These are phyloP conservation scores for Oxyscelio sp. DNA, from an alignment of 2,888 invertebrate genomes.

Conservation along the genomic window DNA sequence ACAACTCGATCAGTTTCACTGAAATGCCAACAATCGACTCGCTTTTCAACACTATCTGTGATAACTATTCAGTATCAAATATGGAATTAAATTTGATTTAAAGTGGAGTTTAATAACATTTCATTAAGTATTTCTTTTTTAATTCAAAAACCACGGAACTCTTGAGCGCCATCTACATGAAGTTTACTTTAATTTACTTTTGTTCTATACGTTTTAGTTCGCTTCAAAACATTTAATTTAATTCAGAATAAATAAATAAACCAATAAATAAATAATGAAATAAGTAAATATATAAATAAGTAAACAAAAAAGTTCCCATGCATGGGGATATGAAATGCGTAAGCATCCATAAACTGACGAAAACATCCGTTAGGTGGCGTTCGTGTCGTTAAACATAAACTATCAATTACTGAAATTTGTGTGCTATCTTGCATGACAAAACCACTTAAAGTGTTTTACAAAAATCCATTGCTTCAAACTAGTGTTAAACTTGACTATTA, in stretches of 20 bases:
- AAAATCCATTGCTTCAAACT: neutral
- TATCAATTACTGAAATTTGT: slow-evolving; percentile 3
- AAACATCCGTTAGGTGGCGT: too few species aligned
- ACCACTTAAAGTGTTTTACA: neutral
- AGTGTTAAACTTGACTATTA: neutral
- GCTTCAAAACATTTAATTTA: too few species aligned
- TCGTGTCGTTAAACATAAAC: too few species aligned
- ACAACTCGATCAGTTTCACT: slow-evolving; percentile 3
- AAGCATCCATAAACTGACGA: too few species aligned
- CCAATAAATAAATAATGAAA: too few species aligned
- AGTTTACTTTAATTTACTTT: neutral
- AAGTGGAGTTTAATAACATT: neutral
- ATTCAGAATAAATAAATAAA: too few species aligned
- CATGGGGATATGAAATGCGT: too few species aligned
- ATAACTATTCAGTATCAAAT: neutral
- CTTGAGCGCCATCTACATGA: slow-evolving; percentile 27
- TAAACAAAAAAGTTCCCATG: too few species aligned
- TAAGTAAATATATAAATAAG: too few species aligned
- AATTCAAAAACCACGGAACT: neutral
- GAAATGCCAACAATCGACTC: slow-evolving; percentile 20
- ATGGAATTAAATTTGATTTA: neutral
- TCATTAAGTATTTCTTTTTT: neutral
- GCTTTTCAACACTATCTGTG: slow-evolving; percentile 21
- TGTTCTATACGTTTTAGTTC: neutral
- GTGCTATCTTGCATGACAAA: too few species aligned